Conservation (phyloP, 2,113 vertebrate genomes). For the Collichthys lucidus region DNA sequence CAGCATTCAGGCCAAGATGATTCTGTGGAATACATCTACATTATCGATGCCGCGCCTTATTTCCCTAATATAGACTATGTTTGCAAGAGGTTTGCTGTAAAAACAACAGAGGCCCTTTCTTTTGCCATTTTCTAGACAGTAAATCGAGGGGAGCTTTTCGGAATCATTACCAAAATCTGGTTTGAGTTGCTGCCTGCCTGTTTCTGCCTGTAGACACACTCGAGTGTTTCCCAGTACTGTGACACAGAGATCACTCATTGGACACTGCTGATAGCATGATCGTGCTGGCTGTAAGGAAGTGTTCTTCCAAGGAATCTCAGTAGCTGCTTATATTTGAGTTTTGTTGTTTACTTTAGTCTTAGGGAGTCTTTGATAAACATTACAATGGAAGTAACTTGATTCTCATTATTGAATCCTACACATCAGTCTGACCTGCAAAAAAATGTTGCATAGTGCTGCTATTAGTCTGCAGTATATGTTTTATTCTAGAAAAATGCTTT, state of each 20-base stretch:
- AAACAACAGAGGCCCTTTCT: background rate
- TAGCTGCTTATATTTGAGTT: background rate
- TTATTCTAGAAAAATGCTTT: background rate
- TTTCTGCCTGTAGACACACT: background rate
- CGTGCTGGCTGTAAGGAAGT: background rate
- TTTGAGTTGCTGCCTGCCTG: background rate
- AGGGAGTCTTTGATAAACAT: background rate
- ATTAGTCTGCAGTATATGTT: too few species aligned
- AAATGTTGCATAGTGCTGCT: background rate
- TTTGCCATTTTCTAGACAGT: background rate
- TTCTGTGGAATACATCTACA: background rate
- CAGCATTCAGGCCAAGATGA: background rate
- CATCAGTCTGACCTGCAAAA: background rate
- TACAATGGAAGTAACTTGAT: background rate
- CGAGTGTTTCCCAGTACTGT: conserved; percentile 4
- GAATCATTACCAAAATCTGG: background rate
- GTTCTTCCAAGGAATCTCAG: conserved; percentile 27
- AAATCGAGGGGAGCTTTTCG: background rate
- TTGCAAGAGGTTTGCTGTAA: background rate
- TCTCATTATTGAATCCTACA: background rate
- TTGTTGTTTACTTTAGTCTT: background rate
- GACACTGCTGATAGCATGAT: background rate
- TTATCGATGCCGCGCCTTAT: background rate
- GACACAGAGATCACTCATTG: conserved; percentile 19
- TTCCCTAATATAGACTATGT: background rate